Evolutionary conservation across 1,140 invertebrate genomes (phyloP).

Genomic region (Neodiprion lecontei): DNA sequence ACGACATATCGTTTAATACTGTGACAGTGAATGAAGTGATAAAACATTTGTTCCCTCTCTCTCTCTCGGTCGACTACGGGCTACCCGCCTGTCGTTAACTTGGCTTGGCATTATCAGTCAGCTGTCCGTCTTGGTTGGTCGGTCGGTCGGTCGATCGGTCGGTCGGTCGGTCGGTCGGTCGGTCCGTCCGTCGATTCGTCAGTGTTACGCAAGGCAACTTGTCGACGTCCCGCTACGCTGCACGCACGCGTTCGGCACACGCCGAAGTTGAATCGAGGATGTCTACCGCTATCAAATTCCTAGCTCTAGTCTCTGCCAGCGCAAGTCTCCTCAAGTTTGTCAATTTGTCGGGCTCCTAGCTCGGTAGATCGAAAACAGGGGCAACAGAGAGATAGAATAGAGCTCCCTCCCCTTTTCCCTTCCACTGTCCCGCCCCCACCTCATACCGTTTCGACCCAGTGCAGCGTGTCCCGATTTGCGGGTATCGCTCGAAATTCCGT

Average conservation of each 20-base stretch:
- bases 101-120: conserved; percentile 4
- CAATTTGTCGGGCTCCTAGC: neutral
- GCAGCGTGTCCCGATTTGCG: neutral
- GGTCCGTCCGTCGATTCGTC: neutral
- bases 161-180: neutral
- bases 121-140: neutral
- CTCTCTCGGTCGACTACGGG: neutral
- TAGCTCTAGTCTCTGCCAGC: neutral
- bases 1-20: neutral
- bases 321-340: neutral
- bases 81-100: neutral
- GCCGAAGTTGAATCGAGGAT: neutral
- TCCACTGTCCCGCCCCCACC: neutral
- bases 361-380: neutral
- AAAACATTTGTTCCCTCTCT: neutral
- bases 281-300: neutral
- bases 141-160: neutral
- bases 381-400: neutral
- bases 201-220: neutral
- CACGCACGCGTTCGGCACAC: neutral
- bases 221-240: neutral
- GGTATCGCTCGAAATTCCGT: neutral
- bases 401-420: neutral
- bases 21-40: conserved; percentile 4
- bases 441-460: too few species aligned